These are phyloP conservation scores for Mystacornis crossleyi DNA, from an alignment of 2,113 vertebrate species.

Conservation along the genomic window DNA sequence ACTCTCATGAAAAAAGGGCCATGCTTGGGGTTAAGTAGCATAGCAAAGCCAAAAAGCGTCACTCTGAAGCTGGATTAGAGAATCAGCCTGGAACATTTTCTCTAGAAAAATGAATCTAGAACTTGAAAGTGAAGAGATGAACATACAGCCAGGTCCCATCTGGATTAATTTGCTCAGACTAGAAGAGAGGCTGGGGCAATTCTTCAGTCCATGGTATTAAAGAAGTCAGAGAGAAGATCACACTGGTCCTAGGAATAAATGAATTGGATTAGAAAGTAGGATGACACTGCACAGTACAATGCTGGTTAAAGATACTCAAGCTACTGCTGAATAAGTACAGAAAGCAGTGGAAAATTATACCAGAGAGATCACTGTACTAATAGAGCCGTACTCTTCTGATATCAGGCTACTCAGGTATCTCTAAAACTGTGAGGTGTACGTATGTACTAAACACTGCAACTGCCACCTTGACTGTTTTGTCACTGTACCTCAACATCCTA, in stretches of 20 bases:
- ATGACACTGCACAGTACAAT: background rate
- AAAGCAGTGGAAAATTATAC: conserved; percentile 10
- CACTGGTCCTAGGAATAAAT: background rate
- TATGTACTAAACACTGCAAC: background rate
- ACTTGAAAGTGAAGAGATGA: background rate
- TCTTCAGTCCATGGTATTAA: background rate
- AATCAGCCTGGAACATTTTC: background rate
- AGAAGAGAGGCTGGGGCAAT: background rate
- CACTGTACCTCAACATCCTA: background rate
- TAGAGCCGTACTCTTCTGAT: background rate
- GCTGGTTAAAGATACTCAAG: conserved; percentile 8
- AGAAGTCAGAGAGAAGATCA: background rate
- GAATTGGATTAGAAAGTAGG: background rate
- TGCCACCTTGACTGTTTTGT: background rate
- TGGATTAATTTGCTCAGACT: background rate
- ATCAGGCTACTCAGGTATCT: background rate
- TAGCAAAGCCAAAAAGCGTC: background rate
- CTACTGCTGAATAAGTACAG: conserved; percentile 18
- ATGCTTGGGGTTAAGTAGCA: fast-evolving
- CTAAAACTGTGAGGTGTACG: background rate
- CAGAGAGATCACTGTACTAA: background rate
- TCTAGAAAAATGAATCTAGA: background rate
- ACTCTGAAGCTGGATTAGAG: background rate
- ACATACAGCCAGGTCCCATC: background rate
- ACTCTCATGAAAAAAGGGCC: background rate